Evolutionary conservation across 2,888 invertebrate genomes (phyloP), one percentile per base, ranked within the genome.

Genomic region (Stictocephala bisonia): DNA sequence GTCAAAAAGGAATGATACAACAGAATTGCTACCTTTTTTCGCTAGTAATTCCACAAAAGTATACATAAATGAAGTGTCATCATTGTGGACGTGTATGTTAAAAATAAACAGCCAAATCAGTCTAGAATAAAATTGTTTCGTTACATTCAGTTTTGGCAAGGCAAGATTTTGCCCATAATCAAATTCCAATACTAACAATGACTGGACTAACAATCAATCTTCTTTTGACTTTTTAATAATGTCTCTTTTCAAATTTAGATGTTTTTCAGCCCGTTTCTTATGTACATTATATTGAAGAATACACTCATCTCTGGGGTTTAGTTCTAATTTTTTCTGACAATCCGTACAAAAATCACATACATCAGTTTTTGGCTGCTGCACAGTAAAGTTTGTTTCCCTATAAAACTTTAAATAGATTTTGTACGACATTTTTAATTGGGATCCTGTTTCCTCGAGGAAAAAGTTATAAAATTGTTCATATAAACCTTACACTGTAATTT

Each of bases 81-180:
- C 71, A 58, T 75, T 77, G 60, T 76, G 75, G 35, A 50, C 58
- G 50, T 77, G 78, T 27, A 78, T 66, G 69, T 77, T 78, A 58
- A 78, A 77, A 6, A 74, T 35, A 53, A 75, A 73, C 51, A 75
- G 56, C 72, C 74, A 76, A 44, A 77, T 40, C 3, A 74, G 75
- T 20, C 77, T 27, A 40, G 71, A 77, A 67, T 78, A 76, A 58
- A 75, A 77, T 66, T 64, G 64, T 35, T 64, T 64, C 3, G 27
- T 27, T 3, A 64, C 31, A 22, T 7, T 44, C 29, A 78, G 53
- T 24, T 76, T 76, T 20, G 76, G 78, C 9, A 78, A 66, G 13
- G 77, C 71, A 20, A 76, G 58, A 68, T 78, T 77, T 64, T 78
- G 77, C 18, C 56, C 76, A 66, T 76, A 77, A 68, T 77, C 78